A percentile compares a stretch with the other conserved stretches of the same genome.
phyloP scores from a whole-genome alignment of 2,888 invertebrate genomes.

The Nomada flava region DNA sequence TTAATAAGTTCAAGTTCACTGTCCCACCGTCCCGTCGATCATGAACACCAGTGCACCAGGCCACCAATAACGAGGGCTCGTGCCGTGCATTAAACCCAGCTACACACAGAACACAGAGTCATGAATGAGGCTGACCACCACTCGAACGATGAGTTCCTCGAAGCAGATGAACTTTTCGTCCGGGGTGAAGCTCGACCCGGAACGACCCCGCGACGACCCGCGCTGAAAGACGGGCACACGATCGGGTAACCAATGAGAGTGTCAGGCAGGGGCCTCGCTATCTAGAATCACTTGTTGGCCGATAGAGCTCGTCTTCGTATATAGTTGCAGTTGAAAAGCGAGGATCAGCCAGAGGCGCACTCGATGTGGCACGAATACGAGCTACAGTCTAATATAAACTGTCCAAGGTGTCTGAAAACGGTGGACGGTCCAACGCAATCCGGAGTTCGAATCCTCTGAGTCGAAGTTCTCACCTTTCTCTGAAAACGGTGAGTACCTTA shows the following conservation, averaged over 20 bases:
- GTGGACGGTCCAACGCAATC: slow-evolving; percentile 4
- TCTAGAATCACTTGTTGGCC: slow-evolving; percentile 55
- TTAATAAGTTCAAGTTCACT: slow-evolving; percentile 8
- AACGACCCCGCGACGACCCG: slow-evolving; percentile 54
- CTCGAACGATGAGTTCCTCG: not conserved
- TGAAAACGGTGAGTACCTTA: slow-evolving; percentile 42
- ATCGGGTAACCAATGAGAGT: slow-evolving; percentile 45
- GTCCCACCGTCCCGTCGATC: not conserved
- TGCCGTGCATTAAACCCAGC: not conserved
- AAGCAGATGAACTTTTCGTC: slow-evolving; percentile 50
- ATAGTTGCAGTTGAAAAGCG: slow-evolving; percentile 61
- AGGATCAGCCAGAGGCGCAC: slow-evolving; percentile 56
- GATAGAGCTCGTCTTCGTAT: slow-evolving; percentile 60
- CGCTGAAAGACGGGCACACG: slow-evolving; percentile 33
- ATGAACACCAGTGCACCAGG: not conserved
- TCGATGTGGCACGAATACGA: slow-evolving; percentile 51
- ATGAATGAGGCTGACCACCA: not conserved
- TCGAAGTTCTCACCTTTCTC: too few relatives aligned
- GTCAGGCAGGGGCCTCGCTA: slow-evolving; percentile 47
- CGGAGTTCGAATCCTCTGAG: not conserved
- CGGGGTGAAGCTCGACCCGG: slow-evolving; percentile 60
- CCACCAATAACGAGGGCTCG: not conserved
- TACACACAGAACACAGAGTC: not conserved
- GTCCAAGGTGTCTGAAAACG: slow-evolving; percentile 29
- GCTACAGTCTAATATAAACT: slow-evolving; percentile 58